A percentile compares a stretch with the other conserved stretches of the same genome.
These are phyloP conservation scores for Limenitis arthemis DNA, from an alignment of 2,888 invertebrate genomes.

Conservation along the genomic window DNA sequence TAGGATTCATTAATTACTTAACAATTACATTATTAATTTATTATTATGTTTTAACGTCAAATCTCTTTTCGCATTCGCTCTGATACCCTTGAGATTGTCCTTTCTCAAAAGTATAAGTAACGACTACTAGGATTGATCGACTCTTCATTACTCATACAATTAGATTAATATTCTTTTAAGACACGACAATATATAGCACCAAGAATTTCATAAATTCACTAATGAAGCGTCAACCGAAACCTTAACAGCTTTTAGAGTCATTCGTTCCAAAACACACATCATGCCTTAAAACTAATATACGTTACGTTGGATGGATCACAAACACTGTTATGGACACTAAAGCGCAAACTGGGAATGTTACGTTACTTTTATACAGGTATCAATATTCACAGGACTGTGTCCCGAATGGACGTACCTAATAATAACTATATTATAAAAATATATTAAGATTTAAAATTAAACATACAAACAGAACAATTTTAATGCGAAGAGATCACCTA, in stretches of 20 bases:
- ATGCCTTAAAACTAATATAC: constrained; percentile 61
- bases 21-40: constrained; percentile 57
- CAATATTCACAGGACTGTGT: constrained; percentile 53
- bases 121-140: constrained; percentile 41
- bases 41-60: constrained; percentile 48
- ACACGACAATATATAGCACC: constrained; percentile 30
- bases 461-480: constrained; percentile 52
- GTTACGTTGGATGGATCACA: constrained; percentile 68
- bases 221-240: constrained; percentile 49
- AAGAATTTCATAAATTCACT: constrained; percentile 26
- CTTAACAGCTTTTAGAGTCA: constrained; percentile 28
- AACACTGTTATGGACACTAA: constrained; percentile 64
- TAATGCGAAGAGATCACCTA: constrained; percentile 64
- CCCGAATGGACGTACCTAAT: constrained; percentile 35
- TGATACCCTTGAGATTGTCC: constrained; percentile 18
- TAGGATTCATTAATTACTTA: constrained; percentile 57
- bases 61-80: constrained; percentile 16
- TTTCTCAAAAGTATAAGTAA: constrained; percentile 39
- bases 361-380: constrained; percentile 66
- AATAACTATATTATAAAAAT: constrained; percentile 57
- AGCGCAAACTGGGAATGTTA: constrained; percentile 70
- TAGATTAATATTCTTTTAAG: constrained; percentile 19
- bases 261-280: constrained; percentile 54
- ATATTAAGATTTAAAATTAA: constrained; percentile 47
- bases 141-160: constrained; percentile 34